A percentile compares a stretch with the other conserved stretches of the same genome.
Evolutionary conservation across 2,797 vertebrate genomes (phyloP).

Genomic region (Sebastes hubbsi): DNA sequence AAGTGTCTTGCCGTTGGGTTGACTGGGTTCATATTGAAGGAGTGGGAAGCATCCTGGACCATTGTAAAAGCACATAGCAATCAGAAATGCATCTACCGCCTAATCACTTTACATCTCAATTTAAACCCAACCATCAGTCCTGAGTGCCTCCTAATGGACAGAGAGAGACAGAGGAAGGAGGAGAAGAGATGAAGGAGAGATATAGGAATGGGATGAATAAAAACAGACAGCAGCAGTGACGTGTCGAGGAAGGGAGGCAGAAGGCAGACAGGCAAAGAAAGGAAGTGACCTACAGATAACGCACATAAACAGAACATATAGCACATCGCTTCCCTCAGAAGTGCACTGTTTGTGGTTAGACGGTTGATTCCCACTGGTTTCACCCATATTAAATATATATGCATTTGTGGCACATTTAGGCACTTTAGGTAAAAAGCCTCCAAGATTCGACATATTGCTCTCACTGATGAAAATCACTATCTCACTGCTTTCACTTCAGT

Average conservation of each 20-base stretch:
- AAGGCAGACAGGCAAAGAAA: not conserved
- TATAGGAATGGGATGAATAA: constrained; percentile 34
- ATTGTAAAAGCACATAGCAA: constrained; percentile 55
- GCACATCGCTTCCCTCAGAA: not conserved
- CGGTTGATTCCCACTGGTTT: constrained; percentile 13
- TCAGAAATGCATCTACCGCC: constrained; percentile 63
- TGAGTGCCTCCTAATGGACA: constrained; percentile 83
- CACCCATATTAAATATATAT: constrained; percentile 20
- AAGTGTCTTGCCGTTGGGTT: constrained; percentile 27
- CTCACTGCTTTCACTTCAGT: not conserved
- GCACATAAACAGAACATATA: not conserved
- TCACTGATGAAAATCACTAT: not conserved
- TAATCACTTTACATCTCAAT: constrained; percentile 82
- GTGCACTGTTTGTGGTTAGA: not conserved
- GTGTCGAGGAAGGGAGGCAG: not conserved
- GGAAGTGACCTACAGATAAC: constrained; percentile 24
- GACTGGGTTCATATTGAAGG: constrained; percentile 42
- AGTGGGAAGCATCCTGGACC: constrained; percentile 19
- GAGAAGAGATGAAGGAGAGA: constrained; percentile 50
- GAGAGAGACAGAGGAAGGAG: constrained; percentile 48
- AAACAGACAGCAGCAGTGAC: constrained; percentile 13
- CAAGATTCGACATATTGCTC: not conserved
- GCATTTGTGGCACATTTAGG: not conserved
- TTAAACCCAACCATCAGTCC: constrained; percentile 60
- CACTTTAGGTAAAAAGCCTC: constrained; percentile 7